phyloP scores from a whole-genome alignment of 1,140 invertebrate genomes.

The Holotrichia oblita region DNA sequence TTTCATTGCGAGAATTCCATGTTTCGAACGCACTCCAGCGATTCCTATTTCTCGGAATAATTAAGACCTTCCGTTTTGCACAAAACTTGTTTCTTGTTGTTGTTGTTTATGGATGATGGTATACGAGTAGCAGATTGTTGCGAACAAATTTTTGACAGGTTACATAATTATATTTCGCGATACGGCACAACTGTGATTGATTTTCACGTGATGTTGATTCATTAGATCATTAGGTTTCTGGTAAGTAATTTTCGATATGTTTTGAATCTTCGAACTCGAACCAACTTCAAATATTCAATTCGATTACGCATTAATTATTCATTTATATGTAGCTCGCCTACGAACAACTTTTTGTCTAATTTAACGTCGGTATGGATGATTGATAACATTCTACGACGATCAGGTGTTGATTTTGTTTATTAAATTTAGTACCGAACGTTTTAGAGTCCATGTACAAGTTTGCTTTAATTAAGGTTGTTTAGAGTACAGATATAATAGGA shows the following conservation, averaged over 20 bases:
- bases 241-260: background rate
- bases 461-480: constrained; percentile 20
- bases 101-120: background rate
- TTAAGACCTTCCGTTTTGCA: background rate
- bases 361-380: background rate
- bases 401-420: background rate
- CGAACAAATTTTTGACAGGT: background rate
- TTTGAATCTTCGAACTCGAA: background rate
- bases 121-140: background rate
- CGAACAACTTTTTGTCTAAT: background rate
- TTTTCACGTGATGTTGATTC: background rate
- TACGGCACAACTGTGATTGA: background rate
- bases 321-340: background rate
- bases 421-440: background rate
- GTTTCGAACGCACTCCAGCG: background rate
- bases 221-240: too few relatives aligned
- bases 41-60: background rate
- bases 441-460: background rate
- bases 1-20: background rate
- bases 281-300: background rate
- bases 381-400: background rate
- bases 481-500: too few relatives aligned
- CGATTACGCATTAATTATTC: background rate
- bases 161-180: background rate
- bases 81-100: background rate